Evolutionary conservation across 2,888 invertebrate genomes (phyloP).

Genomic region (Meiosimyza decipiens): DNA sequence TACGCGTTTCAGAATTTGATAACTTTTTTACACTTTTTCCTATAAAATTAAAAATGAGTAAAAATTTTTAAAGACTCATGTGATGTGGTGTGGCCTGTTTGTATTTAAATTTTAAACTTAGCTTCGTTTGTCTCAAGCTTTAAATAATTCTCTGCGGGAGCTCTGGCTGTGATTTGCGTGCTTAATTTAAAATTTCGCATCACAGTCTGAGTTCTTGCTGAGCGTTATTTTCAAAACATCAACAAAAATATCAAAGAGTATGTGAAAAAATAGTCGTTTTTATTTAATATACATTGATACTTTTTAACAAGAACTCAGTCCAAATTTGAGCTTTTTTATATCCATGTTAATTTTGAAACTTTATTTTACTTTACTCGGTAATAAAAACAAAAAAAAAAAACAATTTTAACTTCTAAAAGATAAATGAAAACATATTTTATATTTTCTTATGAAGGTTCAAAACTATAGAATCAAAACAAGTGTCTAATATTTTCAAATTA

Average conservation of each 20-base stretch:
- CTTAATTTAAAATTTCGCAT: slow-evolving; percentile 72
- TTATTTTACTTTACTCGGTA: slow-evolving; percentile 17
- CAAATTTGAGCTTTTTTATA: slow-evolving; percentile 57
- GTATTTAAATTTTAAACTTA: too few relatives aligned
- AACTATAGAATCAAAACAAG: too few relatives aligned
- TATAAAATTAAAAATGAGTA: not conserved
- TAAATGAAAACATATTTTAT: too few relatives aligned
- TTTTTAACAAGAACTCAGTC: slow-evolving; percentile 61
- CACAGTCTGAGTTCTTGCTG: slow-evolving; percentile 97
- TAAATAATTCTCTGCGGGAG: slow-evolving; percentile 70
- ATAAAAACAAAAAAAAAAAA: too few relatives aligned
- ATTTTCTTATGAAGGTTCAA: too few relatives aligned
- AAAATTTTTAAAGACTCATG: not conserved
- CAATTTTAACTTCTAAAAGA: too few relatives aligned
- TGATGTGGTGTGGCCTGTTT: too few relatives aligned
- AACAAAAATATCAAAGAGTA: slow-evolving; percentile 15
- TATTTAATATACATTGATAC: slow-evolving; percentile 18
- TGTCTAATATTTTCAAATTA: too few relatives aligned
- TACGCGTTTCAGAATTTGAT: too few relatives aligned
- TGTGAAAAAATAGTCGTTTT: slow-evolving; percentile 29
- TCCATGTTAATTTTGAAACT: slow-evolving; percentile 33
- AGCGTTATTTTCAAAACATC: slow-evolving; percentile 67
- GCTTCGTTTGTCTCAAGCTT: not conserved
- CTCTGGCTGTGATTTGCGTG: slow-evolving; percentile 86
- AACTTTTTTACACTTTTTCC: too few relatives aligned